A percentile compares a stretch with the other conserved stretches of the same genome.
These are phyloP conservation scores for Apodemia zela DNA, from an alignment of 2,888 invertebrate species.

Conservation along the genomic window DNA sequence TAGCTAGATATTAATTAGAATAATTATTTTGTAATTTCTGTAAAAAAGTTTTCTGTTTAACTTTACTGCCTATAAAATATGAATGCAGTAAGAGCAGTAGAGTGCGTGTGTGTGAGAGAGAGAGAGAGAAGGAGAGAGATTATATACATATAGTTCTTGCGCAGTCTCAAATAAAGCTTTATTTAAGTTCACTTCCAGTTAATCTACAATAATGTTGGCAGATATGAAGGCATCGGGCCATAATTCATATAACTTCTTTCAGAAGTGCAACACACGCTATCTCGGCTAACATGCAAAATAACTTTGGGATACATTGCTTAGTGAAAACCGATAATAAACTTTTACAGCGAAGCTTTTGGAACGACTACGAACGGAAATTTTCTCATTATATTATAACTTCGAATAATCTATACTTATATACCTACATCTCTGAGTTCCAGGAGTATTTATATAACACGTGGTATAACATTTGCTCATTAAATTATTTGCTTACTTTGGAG, in stretches of 20 bases:
- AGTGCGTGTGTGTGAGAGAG: no score
- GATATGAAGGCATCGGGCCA: conserved; percentile 39
- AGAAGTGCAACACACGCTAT: conserved; percentile 62
- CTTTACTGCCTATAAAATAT: no score
- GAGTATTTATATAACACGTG: no score
- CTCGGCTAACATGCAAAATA: conserved; percentile 69
- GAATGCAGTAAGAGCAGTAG: no score
- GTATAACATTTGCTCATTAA: no score
- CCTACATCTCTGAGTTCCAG: neutral
- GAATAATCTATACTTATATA: neutral
- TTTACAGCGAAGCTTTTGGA: conserved; percentile 31
- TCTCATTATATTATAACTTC: neutral
- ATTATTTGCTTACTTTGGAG: no score
- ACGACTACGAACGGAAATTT: conserved; percentile 25
- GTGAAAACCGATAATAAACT: conserved; percentile 64
- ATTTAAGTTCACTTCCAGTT: neutral
- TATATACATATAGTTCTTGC: no score
- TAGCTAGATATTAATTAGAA: no score
- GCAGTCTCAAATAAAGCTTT: neutral
- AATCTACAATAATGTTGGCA: neutral
- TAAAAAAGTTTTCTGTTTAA: no score
- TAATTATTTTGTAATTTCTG: no score
- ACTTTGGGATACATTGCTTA: conserved; percentile 60
- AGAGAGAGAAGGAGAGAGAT: no score
- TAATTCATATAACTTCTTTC: conserved; percentile 66